A percentile compares a stretch with the other conserved stretches of the same genome.
phyloP scores from a whole-genome alignment of 30 jellyfish, hydroid and myxozoan species.

The Turritopsis rubra region DNA sequence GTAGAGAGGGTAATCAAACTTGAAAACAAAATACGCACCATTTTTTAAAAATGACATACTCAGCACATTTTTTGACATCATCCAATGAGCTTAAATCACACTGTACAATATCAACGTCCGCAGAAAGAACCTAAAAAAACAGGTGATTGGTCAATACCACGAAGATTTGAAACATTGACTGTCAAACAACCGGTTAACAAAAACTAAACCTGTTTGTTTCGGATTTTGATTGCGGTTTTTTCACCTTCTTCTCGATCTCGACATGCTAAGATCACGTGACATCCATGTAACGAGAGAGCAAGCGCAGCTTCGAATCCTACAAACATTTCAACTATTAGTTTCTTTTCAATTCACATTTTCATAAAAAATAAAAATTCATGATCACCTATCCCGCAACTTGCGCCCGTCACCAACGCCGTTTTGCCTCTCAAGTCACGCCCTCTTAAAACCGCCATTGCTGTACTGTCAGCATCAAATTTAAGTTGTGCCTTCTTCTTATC shows the following conservation, averaged over 20 bases:
- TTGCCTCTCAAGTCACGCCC: conserved; percentile 78
- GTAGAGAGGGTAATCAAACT: too few species aligned
- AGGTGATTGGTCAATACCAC: neutral
- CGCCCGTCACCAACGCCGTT: conserved; percentile 93
- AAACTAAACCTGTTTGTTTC: conserved; percentile 61
- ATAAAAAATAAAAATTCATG: too few species aligned
- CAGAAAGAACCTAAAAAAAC: conserved; percentile 30
- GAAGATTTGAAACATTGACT: too few species aligned
- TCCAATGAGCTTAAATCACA: conserved; percentile 79
- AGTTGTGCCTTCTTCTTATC: conserved; percentile 59
- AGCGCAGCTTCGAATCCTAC: conserved; percentile 75
- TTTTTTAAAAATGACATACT: conserved; percentile 34
- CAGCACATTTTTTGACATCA: conserved; percentile 59
- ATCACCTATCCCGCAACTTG: conserved; percentile 89
- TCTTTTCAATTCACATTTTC: too few species aligned
- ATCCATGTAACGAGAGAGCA: conserved; percentile 83
- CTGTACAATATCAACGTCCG: conserved; percentile 51
- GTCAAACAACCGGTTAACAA: too few species aligned
- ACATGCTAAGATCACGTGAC: conserved; percentile 87
- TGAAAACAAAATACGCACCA: conserved; percentile 39
- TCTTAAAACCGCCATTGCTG: conserved; percentile 94
- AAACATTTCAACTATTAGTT: neutral
- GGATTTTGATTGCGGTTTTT: conserved; percentile 57
- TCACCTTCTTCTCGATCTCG: conserved; percentile 50
- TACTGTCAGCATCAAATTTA: conserved; percentile 79